Conservation (phyloP, 2,888 invertebrate species). For the Osedax frankpressi region DNA sequence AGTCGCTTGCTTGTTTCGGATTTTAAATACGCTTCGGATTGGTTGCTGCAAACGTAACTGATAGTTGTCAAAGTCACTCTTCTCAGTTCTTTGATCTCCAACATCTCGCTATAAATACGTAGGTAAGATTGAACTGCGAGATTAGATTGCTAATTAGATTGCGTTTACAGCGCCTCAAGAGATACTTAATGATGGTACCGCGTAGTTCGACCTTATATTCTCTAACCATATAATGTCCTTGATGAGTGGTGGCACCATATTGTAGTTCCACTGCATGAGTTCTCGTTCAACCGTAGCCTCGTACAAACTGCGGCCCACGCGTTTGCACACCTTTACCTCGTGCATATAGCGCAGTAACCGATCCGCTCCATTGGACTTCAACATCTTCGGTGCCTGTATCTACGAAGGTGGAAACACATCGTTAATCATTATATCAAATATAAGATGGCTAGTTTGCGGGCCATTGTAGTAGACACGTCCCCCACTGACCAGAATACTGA, state of each 20-base stretch:
- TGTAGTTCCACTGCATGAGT: neutral
- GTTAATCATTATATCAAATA: neutral
- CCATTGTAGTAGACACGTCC: neutral
- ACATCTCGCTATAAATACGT: neutral
- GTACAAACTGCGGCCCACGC: neutral
- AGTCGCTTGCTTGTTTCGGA: neutral
- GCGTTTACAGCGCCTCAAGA: no score
- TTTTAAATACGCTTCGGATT: neutral
- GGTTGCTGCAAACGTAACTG: neutral
- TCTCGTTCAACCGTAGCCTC: neutral
- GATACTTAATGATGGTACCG: neutral
- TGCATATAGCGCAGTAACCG: neutral
- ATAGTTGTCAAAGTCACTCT: neutral
- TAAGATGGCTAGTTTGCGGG: neutral
- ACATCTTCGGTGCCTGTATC: neutral
- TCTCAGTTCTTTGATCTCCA: neutral
- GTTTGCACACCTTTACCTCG: neutral
- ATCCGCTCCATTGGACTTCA: neutral
- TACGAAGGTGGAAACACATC: neutral
- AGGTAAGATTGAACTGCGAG: neutral
- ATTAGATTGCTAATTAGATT: neutral
- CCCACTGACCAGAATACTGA: neutral
- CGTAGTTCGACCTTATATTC: no score
- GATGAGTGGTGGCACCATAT: neutral
- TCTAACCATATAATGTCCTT: neutral